Conservation (phyloP, 1,140 invertebrate species). For the Stegodyphus mimosarum region DNA sequence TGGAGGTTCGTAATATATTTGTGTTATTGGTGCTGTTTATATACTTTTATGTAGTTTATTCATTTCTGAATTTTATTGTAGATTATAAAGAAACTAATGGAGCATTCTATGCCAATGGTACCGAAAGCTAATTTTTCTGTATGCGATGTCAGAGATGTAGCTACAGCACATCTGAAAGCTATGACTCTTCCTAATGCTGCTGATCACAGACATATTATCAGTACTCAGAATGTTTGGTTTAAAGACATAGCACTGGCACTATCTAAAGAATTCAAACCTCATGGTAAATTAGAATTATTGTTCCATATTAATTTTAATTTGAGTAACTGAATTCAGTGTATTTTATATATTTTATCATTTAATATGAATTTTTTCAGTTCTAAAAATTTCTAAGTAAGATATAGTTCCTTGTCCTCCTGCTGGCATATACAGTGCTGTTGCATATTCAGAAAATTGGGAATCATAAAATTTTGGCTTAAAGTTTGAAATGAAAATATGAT, state of each 20-base stretch:
- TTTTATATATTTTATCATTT: neutral
- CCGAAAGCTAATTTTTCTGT: constrained; percentile 71
- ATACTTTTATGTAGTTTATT: neutral
- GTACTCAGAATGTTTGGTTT: constrained; percentile 68
- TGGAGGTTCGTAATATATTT: constrained; percentile 64
- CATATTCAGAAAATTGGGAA: too few relatives aligned
- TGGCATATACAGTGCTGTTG: too few relatives aligned
- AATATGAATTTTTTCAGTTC: neutral
- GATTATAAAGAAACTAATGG: constrained; percentile 54
- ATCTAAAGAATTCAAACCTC: constrained; percentile 68
- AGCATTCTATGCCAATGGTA: constrained; percentile 68
- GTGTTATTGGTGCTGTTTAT: neutral
- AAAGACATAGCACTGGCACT: constrained; percentile 70
- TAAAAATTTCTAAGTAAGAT: neutral
- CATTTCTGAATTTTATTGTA: constrained; percentile 7
- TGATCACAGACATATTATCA: constrained; percentile 70
- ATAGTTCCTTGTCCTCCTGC: too few relatives aligned
- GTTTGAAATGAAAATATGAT: too few relatives aligned
- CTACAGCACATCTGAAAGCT: constrained; percentile 72
- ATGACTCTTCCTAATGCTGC: constrained; percentile 70
- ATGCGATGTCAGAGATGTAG: constrained; percentile 74
- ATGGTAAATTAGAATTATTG: constrained; percentile 13
- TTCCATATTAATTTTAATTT: neutral
- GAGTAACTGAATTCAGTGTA: too few relatives aligned
- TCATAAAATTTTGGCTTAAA: too few relatives aligned